A percentile compares a stretch with the other conserved stretches of the same genome.
Conservation (phyloP, 2,113 vertebrate genomes). For the Xenus cinereus region DNA sequence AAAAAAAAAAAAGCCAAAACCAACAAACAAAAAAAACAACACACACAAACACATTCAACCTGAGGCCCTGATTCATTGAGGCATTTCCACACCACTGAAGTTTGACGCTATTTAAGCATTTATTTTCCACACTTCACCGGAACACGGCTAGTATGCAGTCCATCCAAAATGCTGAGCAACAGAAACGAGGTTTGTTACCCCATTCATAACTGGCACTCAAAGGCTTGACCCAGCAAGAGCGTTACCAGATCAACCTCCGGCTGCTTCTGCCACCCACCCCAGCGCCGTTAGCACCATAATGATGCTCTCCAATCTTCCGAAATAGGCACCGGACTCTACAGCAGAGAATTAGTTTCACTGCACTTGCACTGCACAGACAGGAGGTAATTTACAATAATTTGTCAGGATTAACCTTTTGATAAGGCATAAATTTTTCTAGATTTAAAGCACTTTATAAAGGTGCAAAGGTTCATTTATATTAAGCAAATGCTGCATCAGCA, state of each 20-base stretch:
- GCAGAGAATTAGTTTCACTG: background rate
- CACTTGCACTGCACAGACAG: background rate
- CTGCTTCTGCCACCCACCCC: background rate
- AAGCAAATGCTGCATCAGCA: slow-evolving; percentile 67
- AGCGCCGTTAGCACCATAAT: background rate
- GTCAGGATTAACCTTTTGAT: slow-evolving; percentile 72
- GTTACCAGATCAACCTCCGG: background rate
- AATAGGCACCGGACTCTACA: background rate
- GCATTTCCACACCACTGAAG: background rate
- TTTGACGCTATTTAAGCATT: background rate
- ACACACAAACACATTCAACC: background rate
- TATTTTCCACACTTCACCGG: fast-evolving
- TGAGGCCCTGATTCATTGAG: background rate
- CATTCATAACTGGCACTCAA: background rate
- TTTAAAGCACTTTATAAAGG: slow-evolving; percentile 63
- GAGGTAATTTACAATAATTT: slow-evolving; percentile 63
- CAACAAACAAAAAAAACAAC: background rate
- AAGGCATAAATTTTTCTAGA: slow-evolving; percentile 58
- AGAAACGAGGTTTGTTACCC: background rate
- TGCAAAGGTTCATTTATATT: slow-evolving; percentile 60
- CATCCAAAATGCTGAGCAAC: background rate
- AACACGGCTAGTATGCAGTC: background rate
- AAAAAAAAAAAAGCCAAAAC: too few relatives aligned
- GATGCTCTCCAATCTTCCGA: background rate
- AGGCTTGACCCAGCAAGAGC: background rate